A percentile compares a stretch with the other conserved stretches of the same genome.
Conservation (phyloP, 1,140 invertebrate genomes). For the Danaus plexippus region DNA sequence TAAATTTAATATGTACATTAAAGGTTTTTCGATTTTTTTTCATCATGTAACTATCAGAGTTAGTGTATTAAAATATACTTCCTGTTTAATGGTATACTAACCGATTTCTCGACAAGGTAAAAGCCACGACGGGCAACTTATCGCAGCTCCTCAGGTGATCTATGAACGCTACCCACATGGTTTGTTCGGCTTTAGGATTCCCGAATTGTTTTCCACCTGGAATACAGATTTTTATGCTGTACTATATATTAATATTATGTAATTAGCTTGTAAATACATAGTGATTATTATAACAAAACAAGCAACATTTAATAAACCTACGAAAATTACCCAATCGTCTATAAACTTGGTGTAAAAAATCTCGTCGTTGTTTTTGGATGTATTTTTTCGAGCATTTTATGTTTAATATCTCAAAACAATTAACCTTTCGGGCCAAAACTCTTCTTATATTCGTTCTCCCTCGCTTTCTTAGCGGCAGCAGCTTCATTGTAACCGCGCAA, state of each 20-base stretch:
- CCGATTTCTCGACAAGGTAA: conserved; percentile 92
- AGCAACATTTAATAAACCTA: too few relatives aligned
- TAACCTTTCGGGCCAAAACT: conserved; percentile 74
- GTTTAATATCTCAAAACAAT: background rate
- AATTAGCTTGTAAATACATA: too few relatives aligned
- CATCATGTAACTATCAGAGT: too few relatives aligned
- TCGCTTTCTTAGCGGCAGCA: conserved; percentile 78
- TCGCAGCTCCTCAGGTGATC: conserved; percentile 84
- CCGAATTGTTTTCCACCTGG: conserved; percentile 47
- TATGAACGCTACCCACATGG: conserved; percentile 88
- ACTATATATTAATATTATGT: too few relatives aligned
- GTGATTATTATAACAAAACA: too few relatives aligned
- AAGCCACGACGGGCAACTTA: conserved; percentile 93
- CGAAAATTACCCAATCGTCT: too few relatives aligned
- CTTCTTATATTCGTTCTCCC: conserved; percentile 73
- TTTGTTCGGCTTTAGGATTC: conserved; percentile 79
- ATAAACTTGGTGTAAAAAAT: too few relatives aligned
- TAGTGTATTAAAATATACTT: too few relatives aligned
- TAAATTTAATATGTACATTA: too few relatives aligned
- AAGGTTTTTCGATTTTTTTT: too few relatives aligned
- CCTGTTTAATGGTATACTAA: conserved; percentile 57
- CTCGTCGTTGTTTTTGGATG: too few relatives aligned
- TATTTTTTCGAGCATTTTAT: too few relatives aligned
- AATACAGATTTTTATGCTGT: conserved; percentile 3
- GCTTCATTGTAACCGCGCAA: conserved; percentile 81